Conservation (phyloP, 1,140 invertebrate species). For the Drosophila bipectinata region DNA sequence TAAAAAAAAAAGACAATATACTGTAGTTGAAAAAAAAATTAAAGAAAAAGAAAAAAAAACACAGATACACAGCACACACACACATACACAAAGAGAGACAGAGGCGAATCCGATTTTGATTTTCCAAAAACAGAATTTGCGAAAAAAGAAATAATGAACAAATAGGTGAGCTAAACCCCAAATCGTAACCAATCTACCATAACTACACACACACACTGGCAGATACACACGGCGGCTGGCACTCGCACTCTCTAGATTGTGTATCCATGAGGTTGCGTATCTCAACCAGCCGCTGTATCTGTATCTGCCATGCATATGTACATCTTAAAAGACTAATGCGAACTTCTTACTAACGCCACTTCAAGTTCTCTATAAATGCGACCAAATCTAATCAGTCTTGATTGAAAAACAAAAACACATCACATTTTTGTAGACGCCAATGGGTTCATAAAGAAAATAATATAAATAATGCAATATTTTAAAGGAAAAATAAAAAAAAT, state of each 20-base stretch:
- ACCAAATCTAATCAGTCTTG: constrained; percentile 1
- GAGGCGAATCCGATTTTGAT: constrained; percentile 36
- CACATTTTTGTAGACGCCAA: constrained; percentile 50
- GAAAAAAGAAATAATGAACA: constrained; percentile 48
- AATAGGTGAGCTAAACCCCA: constrained; percentile 84
- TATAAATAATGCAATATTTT: constrained; percentile 41
- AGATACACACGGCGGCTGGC: constrained; percentile 31
- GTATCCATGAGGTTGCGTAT: background rate
- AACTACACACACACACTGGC: constrained; percentile 49
- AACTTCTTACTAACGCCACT: constrained; percentile 70
- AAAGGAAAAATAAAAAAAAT: background rate
- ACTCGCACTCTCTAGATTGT: constrained; percentile 1
- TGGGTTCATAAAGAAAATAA: background rate
- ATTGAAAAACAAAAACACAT: constrained; percentile 10
- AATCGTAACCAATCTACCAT: constrained; percentile 78
- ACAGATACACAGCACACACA: constrained; percentile 35
- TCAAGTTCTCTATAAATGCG: constrained; percentile 21
- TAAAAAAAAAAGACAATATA: constrained; percentile 67
- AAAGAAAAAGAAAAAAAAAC: constrained; percentile 50
- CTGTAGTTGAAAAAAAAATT: constrained; percentile 69
- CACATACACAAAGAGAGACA: constrained; percentile 36
- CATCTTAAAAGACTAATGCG: constrained; percentile 69
- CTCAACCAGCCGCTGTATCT: background rate
- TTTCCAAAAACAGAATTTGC: constrained; percentile 54
- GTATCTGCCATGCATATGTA: constrained; percentile 36